phyloP scores from a whole-genome alignment of 2,888 invertebrate species.

The Diaprepes abbreviatus region DNA sequence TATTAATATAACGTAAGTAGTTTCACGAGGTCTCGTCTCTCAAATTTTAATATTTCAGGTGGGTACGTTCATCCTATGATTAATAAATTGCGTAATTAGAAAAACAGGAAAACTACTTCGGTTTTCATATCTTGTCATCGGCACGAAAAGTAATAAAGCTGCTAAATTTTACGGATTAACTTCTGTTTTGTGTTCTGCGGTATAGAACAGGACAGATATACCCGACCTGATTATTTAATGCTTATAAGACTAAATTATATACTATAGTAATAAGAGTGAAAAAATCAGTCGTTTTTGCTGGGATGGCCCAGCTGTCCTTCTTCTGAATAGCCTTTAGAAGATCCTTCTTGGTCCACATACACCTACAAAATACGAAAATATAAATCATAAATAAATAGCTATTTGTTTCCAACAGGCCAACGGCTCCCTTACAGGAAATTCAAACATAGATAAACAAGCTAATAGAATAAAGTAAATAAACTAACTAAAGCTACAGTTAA shows the following conservation, averaged over 20 bases:
- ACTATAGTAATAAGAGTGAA: slow-evolving; percentile 34
- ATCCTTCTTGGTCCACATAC: slow-evolving; percentile 40
- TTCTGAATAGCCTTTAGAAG: slow-evolving; percentile 20
- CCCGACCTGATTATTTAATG: slow-evolving; percentile 6
- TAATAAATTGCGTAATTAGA: too few relatives aligned
- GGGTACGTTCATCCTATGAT: background rate
- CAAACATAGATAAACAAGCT: too few relatives aligned
- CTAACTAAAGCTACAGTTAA: too few relatives aligned
- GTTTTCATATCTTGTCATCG: background rate
- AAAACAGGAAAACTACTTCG: background rate
- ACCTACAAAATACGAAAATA: slow-evolving; percentile 34
- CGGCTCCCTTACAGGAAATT: too few relatives aligned
- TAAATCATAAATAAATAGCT: too few relatives aligned
- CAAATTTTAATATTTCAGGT: background rate
- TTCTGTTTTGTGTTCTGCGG: background rate
- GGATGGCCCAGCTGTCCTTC: slow-evolving; percentile 8
- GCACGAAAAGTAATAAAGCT: background rate
- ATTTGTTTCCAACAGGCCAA: too few relatives aligned
- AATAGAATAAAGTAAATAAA: too few relatives aligned
- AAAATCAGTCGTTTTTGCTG: slow-evolving; percentile 51
- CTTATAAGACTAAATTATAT: slow-evolving; percentile 37
- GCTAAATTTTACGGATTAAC: background rate
- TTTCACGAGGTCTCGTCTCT: background rate
- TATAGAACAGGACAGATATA: background rate
- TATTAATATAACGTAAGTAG: too few relatives aligned